Evolutionary conservation across 2,888 invertebrate species (phyloP), one percentile per base, ranked within the genome.

Genomic region (Aphodius granarius): DNA sequence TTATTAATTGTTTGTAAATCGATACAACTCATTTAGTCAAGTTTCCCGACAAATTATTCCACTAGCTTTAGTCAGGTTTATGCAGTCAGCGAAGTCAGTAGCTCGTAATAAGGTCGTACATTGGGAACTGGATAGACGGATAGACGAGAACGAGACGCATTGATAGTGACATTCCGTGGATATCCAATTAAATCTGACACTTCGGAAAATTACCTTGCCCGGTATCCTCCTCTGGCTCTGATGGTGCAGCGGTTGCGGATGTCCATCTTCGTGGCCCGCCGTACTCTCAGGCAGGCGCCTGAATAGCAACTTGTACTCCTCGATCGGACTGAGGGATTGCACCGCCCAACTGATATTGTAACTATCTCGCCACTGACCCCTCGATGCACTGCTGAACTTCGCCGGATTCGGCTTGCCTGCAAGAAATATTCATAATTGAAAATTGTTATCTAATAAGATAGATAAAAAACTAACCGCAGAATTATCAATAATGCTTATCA

Each of bases 341-440:
- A 92, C 92, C 66, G 90, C 89, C 92, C 92, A 93, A 71, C 91
- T 91, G 80, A 92, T 91, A 84, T 92, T 92, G 86, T 92, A 92
- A 83, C 90, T 91, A 81, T 89, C 89, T 77, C 87, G 85, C 85
- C 87, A 91, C 81, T 89, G 89, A 78, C 92, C 91, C 81, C 90
- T 88, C 76, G 91, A 89, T 78, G 91, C 90, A 81, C 92, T 92
- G 83, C 89, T 89, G 86, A 92, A 92, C 81, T 90, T 89, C 64
- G 91, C 92, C 77, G 91, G 89, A 84, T 91, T 91, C 66, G 92
- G 92, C 85, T 89, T 90, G 77, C 92, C 92, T 90, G 82, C 1
- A 81, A 82, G 68, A 79, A 79, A 80, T 16, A 21, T 20, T 43
- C 4, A 13, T 9, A 2, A 13, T 43, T 43, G 6, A 43, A 43